These are phyloP conservation scores for Pentalonia nigronervosa DNA, from an alignment of 1,140 invertebrate genomes.

Conservation along the genomic window DNA sequence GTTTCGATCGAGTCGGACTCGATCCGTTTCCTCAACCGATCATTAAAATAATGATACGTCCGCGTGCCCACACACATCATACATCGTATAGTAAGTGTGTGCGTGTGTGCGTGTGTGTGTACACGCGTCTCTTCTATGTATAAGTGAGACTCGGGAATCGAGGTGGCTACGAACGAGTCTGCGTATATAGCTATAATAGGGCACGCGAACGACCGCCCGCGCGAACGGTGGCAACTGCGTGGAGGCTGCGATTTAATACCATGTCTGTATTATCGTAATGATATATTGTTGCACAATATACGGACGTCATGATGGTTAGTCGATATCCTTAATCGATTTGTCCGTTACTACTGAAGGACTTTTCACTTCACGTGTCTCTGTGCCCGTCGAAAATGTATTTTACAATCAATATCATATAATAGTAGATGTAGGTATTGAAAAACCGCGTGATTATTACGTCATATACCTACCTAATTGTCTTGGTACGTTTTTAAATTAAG, in stretches of 20 bases:
- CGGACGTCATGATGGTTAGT: neutral
- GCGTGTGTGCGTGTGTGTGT: no score
- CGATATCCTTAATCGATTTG: neutral
- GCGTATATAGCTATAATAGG: no score
- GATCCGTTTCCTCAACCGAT: neutral
- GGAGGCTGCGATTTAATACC: neutral
- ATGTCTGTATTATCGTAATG: neutral
- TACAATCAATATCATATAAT: neutral
- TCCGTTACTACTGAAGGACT: neutral
- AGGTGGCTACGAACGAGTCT: neutral
- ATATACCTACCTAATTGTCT: neutral
- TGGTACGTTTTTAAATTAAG: neutral
- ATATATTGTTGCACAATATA: neutral
- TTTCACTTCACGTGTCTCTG: neutral
- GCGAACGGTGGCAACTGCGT: neutral
- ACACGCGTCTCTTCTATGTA: neutral
- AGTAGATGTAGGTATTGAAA: neutral
- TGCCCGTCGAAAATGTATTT: neutral
- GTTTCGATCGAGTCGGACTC: neutral
- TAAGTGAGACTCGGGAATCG: neutral
- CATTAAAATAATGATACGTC: constrained; percentile 17
- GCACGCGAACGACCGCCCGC: neutral
- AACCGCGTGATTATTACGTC: neutral
- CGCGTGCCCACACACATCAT: neutral
- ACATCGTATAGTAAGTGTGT: no score